Evolutionary conservation across 64 coral and sea anemone genomes (phyloP).

Genomic region (Montipora foliosa): DNA sequence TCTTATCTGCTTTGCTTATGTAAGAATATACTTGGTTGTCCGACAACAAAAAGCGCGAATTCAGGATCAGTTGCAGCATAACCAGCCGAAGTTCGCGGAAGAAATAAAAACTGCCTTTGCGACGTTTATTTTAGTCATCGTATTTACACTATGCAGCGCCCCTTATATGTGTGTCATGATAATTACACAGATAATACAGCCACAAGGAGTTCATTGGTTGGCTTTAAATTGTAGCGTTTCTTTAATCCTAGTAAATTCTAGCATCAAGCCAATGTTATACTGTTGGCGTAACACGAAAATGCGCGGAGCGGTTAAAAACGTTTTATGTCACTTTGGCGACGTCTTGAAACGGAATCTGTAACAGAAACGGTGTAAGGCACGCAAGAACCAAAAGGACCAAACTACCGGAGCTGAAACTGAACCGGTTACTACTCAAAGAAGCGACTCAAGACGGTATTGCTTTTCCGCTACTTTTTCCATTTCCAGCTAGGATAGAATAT

Average conservation of each 20-base stretch:
- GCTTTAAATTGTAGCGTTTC: background rate
- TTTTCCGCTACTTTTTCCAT: too few relatives aligned
- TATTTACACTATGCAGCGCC: background rate
- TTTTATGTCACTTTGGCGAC: background rate
- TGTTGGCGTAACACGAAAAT: background rate
- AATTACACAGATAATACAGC: background rate
- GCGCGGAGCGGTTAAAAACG: background rate
- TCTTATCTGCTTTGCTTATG: background rate
- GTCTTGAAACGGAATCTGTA: background rate
- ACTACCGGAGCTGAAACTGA: too few relatives aligned
- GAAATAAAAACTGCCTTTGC: background rate
- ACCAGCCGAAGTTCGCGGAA: background rate
- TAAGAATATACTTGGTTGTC: slow-evolving; percentile 1
- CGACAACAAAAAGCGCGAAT: slow-evolving; percentile 15
- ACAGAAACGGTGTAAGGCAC: background rate
- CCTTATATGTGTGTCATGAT: background rate
- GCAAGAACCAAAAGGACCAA: background rate
- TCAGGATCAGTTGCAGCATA: background rate
- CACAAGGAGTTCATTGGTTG: background rate
- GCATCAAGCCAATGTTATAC: slow-evolving; percentile 1
- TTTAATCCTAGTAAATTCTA: background rate
- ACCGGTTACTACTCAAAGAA: too few relatives aligned
- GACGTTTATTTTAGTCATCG: background rate
- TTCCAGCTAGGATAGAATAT: too few relatives aligned
- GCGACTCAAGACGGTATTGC: too few relatives aligned